Conservation (phyloP, 2,888 invertebrate genomes). For the Lottia gigantea region DNA sequence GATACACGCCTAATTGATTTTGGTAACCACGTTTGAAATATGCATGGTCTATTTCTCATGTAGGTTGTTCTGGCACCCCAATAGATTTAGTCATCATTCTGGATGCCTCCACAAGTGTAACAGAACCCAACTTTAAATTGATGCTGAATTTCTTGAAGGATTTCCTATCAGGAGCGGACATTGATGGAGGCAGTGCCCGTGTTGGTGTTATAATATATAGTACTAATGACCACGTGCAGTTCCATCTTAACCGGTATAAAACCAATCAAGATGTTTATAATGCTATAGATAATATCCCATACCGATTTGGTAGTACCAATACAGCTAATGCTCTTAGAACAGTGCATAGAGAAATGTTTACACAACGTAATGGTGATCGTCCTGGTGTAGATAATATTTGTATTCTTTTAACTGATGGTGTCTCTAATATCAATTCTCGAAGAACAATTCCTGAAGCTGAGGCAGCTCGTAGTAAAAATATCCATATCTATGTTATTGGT, state of each 20-base stretch:
- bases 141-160: slow-evolving; percentile 46
- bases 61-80: slow-evolving; percentile 18
- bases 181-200: slow-evolving; percentile 40
- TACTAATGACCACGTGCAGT: slow-evolving; percentile 32
- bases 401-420: slow-evolving; percentile 45
- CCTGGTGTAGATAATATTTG: slow-evolving; percentile 37
- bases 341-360: slow-evolving; percentile 46
- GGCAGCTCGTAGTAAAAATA: slow-evolving; percentile 29
- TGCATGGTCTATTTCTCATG: too few relatives aligned
- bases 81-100: slow-evolving; percentile 43
- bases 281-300: slow-evolving; percentile 31
- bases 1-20: too few relatives aligned
- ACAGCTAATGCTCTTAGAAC: slow-evolving; percentile 41
- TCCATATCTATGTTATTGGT: slow-evolving; percentile 52
- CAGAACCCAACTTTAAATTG: slow-evolving; percentile 39
- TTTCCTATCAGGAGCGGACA: slow-evolving; percentile 33
- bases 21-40: too few relatives aligned
- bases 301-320: slow-evolving; percentile 40
- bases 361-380: slow-evolving; percentile 38
- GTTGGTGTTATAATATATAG: slow-evolving; percentile 45
- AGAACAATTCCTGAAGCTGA: slow-evolving; percentile 39
- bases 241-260: slow-evolving; percentile 36
- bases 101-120: slow-evolving; percentile 52
- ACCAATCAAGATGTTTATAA: slow-evolving; percentile 26
- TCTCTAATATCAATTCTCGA: slow-evolving; percentile 45